Evolutionary conservation across 64 coral and sea anemone species (phyloP).

Genomic region (Anthopleura sola): DNA sequence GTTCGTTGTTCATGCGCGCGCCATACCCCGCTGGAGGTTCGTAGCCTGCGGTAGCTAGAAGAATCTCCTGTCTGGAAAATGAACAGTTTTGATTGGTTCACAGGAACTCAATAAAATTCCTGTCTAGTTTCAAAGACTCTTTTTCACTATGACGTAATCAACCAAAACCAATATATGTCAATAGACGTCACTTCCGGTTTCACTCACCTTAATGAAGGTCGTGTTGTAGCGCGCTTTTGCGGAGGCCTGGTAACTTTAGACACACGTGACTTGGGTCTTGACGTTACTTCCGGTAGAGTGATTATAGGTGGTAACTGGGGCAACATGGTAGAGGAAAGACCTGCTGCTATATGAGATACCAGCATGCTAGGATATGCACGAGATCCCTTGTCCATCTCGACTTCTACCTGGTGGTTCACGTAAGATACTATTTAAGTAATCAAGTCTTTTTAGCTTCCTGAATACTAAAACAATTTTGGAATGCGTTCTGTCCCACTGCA

Average conservation of each 20-base stretch:
- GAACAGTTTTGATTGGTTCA: neutral
- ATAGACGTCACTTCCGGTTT: no score
- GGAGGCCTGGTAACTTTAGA: constrained; percentile 6
- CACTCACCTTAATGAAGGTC: constrained; percentile 75
- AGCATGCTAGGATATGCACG: neutral
- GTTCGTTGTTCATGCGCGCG: constrained; percentile 61
- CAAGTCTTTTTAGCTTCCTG: neutral
- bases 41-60: constrained; percentile 48
- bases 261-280: constrained; percentile 47
- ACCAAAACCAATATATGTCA: no score
- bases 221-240: constrained; percentile 21
- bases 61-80: constrained; percentile 76
- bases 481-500: no score
- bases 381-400: neutral
- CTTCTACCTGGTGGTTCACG: neutral
- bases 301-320: constrained; percentile 62
- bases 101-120: no score
- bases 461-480: no score
- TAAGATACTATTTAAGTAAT: neutral
- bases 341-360: constrained; percentile 31
- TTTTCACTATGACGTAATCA: no score
- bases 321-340: constrained; percentile 59
- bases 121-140: no score
- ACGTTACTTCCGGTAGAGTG: constrained; percentile 14
- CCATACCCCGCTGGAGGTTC: constrained; percentile 67